Evolutionary conservation across 2,797 vertebrate species (phyloP).

Genomic region (Caiman crocodilus): DNA sequence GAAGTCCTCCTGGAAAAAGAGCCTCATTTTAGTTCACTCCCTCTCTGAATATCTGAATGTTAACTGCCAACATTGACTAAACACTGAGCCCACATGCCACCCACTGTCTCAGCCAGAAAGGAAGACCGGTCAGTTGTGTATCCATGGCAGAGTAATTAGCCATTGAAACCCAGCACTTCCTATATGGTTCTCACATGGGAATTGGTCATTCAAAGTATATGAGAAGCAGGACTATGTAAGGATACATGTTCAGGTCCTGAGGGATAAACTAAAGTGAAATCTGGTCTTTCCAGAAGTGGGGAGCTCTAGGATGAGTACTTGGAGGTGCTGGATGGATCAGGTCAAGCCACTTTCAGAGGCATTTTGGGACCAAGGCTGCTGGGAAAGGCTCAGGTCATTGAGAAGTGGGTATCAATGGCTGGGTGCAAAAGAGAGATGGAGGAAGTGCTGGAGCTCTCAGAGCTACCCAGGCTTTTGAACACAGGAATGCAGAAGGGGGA

Average conservation of each 20-base stretch:
- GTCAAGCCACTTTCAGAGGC: neutral
- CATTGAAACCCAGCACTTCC: rapidly evolving
- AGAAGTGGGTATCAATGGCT: neutral
- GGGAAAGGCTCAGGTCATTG: too few relatives aligned
- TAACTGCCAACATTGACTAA: rapidly evolving
- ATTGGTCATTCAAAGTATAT: neutral
- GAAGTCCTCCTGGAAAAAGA: constrained; percentile 33
- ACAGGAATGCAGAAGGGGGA: neutral
- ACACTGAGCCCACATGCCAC: rapidly evolving
- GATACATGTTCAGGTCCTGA: neutral
- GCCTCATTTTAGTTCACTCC: rapidly evolving
- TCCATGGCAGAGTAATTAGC: rapidly evolving
- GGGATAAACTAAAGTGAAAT: neutral
- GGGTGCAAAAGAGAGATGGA: neutral
- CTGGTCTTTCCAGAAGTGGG: neutral
- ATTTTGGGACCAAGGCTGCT: neutral
- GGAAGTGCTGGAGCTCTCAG: too few relatives aligned
- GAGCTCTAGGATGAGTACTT: neutral
- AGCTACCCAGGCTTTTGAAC: neutral
- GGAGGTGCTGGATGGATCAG: neutral
- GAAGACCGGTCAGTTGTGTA: rapidly evolving
- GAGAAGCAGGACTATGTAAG: neutral
- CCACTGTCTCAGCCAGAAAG: neutral
- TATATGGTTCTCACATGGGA: neutral
- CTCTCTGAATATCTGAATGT: neutral